Evolutionary conservation across 2,797 vertebrate genomes (phyloP), one percentile per base, ranked within the genome.

Genomic region (Alectoris magna): DNA sequence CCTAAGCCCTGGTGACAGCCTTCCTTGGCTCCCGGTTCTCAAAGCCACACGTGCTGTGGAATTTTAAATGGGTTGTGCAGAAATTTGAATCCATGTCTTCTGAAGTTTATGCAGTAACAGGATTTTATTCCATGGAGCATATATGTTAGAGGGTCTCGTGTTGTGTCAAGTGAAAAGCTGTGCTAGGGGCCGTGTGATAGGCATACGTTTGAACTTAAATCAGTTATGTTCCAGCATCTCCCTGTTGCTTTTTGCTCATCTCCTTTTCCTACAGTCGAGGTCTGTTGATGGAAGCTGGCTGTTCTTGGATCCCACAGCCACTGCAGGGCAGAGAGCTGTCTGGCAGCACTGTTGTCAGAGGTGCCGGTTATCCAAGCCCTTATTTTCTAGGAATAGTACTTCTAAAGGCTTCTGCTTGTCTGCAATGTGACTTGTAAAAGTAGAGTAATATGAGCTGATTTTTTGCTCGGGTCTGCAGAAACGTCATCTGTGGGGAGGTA

Each of bases 181-280:
- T 10, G 4, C 44, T 0, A 26, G 71, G 68, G 86, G 73, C 49
- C 13, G 0, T 3, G 3, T 29, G 6, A 13, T 11, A 22, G 71
- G 29, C 21, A 14, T 6, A 5, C 1, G 0, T 43, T n/a, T 58
- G 49, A 55, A 31, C 18, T 75, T 48, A 14, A 17, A 0, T 1
- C 3, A 8, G 43, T 15, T 29, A 6, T 31, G 9, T 13, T 2
- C 18, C 11, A 49, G 16, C 43, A 43, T 16, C 14, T 16, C 10
- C 1, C 12, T 14, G 5, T 4, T 41, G 7, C 27, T 29, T 31
- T n/a, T 14, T 60, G n/a, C 8, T 43, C 17, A 10, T 43, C 5
- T 73, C 82, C n/a, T 31, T 18, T 10, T 14, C 46, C 5, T 31
- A 6, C 1, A 27, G 11, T 1, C 9, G 19, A 44, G 55, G 2